phyloP scores from a whole-genome alignment of 2,797 vertebrate species.

The Megaceryle alcyon region DNA sequence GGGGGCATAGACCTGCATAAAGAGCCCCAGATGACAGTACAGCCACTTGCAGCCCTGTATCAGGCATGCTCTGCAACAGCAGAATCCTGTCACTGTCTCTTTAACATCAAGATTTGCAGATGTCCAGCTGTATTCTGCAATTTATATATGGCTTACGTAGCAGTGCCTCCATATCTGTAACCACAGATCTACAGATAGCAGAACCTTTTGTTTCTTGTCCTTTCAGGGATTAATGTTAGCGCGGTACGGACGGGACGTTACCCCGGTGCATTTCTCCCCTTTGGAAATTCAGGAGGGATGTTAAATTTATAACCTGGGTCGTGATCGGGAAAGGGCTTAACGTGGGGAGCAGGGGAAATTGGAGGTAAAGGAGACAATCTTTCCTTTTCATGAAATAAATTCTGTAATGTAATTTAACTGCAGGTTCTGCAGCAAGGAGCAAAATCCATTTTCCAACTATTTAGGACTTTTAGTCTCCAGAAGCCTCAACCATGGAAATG shows the following conservation, averaged over 20 bases:
- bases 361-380: neutral
- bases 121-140: slow-evolving; percentile 41
- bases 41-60: slow-evolving; percentile 7
- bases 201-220: slow-evolving; percentile 37
- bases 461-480: slow-evolving; percentile 14
- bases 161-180: neutral
- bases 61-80: neutral
- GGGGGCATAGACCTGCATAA: neutral
- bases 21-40: neutral
- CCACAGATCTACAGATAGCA: neutral
- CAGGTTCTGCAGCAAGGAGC: slow-evolving; percentile 38
- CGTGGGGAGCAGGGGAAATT: neutral
- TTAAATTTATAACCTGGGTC: slow-evolving; percentile 23
- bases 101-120: slow-evolving; percentile 29
- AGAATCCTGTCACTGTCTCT: slow-evolving; percentile 41
- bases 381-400: slow-evolving; percentile 55
- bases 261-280: neutral
- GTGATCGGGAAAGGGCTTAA: slow-evolving; percentile 21
- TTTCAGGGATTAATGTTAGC: slow-evolving; percentile 8
- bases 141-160: neutral
- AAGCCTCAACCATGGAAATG: slow-evolving; percentile 39
- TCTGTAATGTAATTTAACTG: slow-evolving; percentile 32
- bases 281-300: slow-evolving; percentile 4
- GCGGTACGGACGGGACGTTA: neutral
- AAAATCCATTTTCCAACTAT: slow-evolving; percentile 43